Conservation (phyloP, 2,113 vertebrate genomes). For the Agelaius tricolor region DNA sequence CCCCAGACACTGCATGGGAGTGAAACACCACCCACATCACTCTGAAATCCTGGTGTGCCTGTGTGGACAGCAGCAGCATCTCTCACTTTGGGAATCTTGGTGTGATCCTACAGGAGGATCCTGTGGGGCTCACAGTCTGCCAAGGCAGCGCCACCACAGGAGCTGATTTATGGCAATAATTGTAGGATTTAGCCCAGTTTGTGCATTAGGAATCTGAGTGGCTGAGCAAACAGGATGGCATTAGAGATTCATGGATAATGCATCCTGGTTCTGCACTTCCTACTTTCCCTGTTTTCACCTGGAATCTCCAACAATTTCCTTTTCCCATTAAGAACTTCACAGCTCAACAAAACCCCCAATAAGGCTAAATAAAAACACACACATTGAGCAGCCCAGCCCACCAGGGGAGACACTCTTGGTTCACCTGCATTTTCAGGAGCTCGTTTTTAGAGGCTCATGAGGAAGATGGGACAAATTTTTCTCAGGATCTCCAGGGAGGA, state of each 20-base stretch:
- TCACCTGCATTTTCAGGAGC: background rate
- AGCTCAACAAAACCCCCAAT: background rate
- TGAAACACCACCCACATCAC: background rate
- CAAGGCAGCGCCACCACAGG: background rate
- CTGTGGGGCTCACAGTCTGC: background rate
- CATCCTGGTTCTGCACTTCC: background rate
- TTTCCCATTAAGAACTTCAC: background rate
- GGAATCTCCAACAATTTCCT: background rate
- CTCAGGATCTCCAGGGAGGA: background rate
- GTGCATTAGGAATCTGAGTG: background rate
- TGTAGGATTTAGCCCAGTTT: background rate
- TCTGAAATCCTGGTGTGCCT: background rate
- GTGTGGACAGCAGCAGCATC: background rate
- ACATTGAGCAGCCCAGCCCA: background rate
- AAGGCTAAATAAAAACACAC: background rate
- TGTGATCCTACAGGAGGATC: background rate
- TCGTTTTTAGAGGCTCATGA: background rate
- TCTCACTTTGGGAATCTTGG: no score
- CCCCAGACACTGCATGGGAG: background rate
- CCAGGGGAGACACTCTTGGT: background rate
- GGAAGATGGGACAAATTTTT: background rate
- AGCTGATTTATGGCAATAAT: background rate
- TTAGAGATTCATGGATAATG: background rate
- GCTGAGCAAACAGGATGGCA: background rate
- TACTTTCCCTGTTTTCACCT: background rate